Percentiles rank a stretch among this genome's conserved stretches.
Evolutionary conservation across 1,140 invertebrate species (phyloP).

Genomic region (Tetragonula clypearis): DNA sequence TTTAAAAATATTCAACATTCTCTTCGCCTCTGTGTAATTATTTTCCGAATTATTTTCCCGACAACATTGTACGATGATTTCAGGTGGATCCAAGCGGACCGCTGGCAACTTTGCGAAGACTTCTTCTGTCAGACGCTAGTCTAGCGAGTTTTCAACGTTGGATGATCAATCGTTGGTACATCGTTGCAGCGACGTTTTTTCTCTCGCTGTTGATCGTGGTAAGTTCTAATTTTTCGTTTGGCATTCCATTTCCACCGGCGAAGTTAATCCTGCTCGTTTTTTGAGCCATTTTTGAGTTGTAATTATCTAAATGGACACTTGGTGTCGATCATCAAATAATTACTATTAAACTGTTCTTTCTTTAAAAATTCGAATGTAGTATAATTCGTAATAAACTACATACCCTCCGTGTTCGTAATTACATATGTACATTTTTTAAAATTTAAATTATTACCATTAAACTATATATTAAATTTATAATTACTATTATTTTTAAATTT

Average conservation of each 20-base stretch:
- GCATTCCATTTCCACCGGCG: neutral
- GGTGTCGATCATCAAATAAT: too few species aligned
- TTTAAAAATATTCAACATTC: neutral
- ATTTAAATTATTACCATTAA: too few species aligned
- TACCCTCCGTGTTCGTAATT: too few species aligned
- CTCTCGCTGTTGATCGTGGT: slow-evolving; percentile 89
- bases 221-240: slow-evolving; percentile 76
- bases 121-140: slow-evolving; percentile 94
- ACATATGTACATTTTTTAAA: too few species aligned
- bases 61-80: neutral
- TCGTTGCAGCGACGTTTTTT: slow-evolving; percentile 87
- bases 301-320: too few species aligned
- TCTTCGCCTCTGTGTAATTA: neutral
- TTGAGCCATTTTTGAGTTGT: neutral
- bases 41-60: neutral
- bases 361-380: too few species aligned
- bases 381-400: too few species aligned
- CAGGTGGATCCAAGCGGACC: slow-evolving; percentile 95
- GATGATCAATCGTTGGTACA: slow-evolving; percentile 92
- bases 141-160: slow-evolving; percentile 93
- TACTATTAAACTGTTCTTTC: too few species aligned
- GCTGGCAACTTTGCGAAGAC: slow-evolving; percentile 92
- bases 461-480: too few species aligned
- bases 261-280: neutral
- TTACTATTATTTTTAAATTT: too few species aligned